A percentile compares a stretch with the other conserved stretches of the same genome.
Conservation (phyloP, 2,888 invertebrate genomes). For the Therioaphis trifolii region DNA sequence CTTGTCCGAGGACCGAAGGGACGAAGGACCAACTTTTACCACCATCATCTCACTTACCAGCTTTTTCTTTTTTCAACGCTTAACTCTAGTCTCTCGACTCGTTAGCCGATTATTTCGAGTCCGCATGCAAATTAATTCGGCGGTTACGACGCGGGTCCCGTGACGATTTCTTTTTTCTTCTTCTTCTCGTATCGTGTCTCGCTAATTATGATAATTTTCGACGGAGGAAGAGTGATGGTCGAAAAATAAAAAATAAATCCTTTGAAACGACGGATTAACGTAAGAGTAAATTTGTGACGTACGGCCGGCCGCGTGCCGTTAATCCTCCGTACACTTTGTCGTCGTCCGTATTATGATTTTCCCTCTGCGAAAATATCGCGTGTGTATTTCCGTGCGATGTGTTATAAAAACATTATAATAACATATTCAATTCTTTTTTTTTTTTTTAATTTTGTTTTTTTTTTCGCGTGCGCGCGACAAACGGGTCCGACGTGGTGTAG, state of each 20-base stretch:
- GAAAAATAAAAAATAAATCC: neutral
- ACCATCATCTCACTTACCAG: too few species aligned
- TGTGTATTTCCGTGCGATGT: neutral
- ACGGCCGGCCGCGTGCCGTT: slow-evolving; percentile 47
- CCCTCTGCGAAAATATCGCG: neutral
- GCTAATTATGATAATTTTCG: slow-evolving; percentile 45
- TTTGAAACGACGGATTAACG: neutral
- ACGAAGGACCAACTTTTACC: too few species aligned
- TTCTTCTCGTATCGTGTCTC: neutral
- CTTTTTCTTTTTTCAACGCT: too few species aligned
- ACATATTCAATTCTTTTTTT: neutral
- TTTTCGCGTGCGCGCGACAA: neutral
- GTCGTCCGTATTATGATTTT: slow-evolving; percentile 29
- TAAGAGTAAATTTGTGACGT: slow-evolving; percentile 47
- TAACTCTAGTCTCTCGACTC: neutral
- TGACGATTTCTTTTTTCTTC: neutral
- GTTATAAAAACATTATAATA: neutral
- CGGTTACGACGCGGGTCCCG: neutral
- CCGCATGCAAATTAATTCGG: neutral
- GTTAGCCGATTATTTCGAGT: neutral
- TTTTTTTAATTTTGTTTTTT: neutral
- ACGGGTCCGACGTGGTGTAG: too few species aligned
- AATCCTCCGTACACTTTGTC: slow-evolving; percentile 32
- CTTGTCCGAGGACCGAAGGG: too few species aligned
- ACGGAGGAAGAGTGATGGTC: slow-evolving; percentile 24